Evolutionary conservation across 1,140 invertebrate genomes (phyloP), one percentile per base, ranked within the genome.

Genomic region (Drosophila trapezifrons): DNA sequence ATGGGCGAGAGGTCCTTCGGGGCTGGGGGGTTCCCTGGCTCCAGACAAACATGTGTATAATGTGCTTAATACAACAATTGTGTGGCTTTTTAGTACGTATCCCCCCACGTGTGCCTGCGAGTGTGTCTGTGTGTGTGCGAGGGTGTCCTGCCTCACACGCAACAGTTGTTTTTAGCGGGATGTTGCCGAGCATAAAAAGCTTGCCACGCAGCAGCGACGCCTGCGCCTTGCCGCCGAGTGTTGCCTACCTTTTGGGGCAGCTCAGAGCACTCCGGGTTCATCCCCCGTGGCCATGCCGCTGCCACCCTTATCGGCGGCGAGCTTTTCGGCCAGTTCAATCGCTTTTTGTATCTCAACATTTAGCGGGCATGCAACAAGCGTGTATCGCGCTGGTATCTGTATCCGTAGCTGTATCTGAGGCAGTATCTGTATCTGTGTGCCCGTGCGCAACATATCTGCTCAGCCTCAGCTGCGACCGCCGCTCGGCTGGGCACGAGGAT

Each of bases 71-170:
- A 80, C 76, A 83, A 76, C 79, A 76, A 87, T 87, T 86, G 83
- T 80, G 83, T 87, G 83, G 76, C 71, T 86, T 83, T 86, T 86
- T 83, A 86, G 79, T 77, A 86, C 83, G 78, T 66, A 56, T 37
- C 29, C 15, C 13, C 32, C 18, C 32, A n/a, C 32, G 51, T 13
- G 43, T 15, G 18, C 22, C 10, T 17, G 29, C 37, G 51, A n/a
- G 35, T n/a, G 29, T 42, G 27, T 25, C 40, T 25, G 51, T 43
- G 17, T n/a, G 18, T 56, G 47, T 55, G 40, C 51, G 20, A 25
- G 45, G 35, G 18, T 58, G 15, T 58, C 25, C 66, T 51, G 58
- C 37, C 40, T n/a, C 67, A 72, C 76, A 87, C 60, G 83, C 83
- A 87, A 87, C 83, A 87, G 83, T 87, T 87, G 83, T 87, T 80